Evolutionary conservation across 1,140 invertebrate genomes (phyloP).

Genomic region (Schlechtendalia chinensis): DNA sequence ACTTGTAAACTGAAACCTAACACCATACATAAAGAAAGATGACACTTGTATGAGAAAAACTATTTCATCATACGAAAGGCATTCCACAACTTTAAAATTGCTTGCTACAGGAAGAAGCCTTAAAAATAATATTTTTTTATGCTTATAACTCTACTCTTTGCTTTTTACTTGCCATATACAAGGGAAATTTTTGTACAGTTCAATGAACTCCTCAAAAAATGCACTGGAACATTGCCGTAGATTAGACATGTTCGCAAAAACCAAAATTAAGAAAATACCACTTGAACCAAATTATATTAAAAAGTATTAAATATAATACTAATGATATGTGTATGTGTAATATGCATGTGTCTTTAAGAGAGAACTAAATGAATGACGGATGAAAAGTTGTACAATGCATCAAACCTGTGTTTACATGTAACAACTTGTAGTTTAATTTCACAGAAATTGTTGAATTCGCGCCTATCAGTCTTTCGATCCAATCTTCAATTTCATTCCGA

Average conservation of each 20-base stretch:
- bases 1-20: too few relatives aligned
- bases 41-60: too few relatives aligned
- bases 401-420: neutral
- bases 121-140: neutral
- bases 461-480: conserved; percentile 1
- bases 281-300: neutral
- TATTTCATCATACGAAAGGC: too few relatives aligned
- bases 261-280: neutral
- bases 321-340: too few relatives aligned
- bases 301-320: too few relatives aligned
- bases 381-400: conserved; percentile 10
- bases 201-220: neutral
- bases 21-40: too few relatives aligned
- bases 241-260: neutral
- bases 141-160: neutral
- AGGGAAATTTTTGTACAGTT: neutral
- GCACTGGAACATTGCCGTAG: neutral
- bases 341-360: too few relatives aligned
- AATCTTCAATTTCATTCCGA: conserved; percentile 5
- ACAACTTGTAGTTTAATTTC: neutral
- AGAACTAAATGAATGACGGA: too few relatives aligned
- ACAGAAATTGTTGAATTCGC: neutral
- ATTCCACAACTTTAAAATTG: neutral
- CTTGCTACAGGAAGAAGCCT: neutral
- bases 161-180: conserved; percentile 4